Conservation (phyloP, 2,797 vertebrate species). For the Bradypodion pumilum region DNA sequence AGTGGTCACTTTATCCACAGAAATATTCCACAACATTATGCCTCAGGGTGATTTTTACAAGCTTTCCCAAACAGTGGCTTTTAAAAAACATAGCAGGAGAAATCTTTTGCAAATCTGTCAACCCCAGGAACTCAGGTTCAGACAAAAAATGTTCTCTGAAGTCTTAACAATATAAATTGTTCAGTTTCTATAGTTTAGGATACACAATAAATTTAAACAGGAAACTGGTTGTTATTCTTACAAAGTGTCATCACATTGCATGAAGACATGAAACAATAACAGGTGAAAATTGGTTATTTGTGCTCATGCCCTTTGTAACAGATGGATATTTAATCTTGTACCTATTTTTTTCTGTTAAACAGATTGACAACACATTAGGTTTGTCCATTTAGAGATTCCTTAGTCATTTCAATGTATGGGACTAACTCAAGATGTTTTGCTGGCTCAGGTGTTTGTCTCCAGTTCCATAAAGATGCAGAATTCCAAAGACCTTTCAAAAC, state of each 20-base stretch:
- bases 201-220: too few relatives aligned
- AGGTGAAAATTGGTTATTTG: too few relatives aligned
- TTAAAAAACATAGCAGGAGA: not conserved
- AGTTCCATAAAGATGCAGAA: not conserved
- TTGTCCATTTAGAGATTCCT: too few relatives aligned
- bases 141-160: not conserved
- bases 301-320: not conserved
- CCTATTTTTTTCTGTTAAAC: not conserved
- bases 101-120: not conserved
- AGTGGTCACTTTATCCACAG: not conserved
- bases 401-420: too few relatives aligned
- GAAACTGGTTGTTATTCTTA: too few relatives aligned
- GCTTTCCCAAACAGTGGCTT: not conserved
- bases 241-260: too few relatives aligned
- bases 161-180: not conserved
- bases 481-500: not conserved
- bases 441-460: too few relatives aligned
- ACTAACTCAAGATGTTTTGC: too few relatives aligned
- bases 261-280: too few relatives aligned
- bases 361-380: not conserved
- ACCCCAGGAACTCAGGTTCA: not conserved
- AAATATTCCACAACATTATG: not conserved
- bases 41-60: not conserved
- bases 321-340: not conserved
- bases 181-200: not conserved